These are phyloP conservation scores for Cotesia typhae DNA, from an alignment of 1,140 invertebrate genomes.

Conservation along the genomic window DNA sequence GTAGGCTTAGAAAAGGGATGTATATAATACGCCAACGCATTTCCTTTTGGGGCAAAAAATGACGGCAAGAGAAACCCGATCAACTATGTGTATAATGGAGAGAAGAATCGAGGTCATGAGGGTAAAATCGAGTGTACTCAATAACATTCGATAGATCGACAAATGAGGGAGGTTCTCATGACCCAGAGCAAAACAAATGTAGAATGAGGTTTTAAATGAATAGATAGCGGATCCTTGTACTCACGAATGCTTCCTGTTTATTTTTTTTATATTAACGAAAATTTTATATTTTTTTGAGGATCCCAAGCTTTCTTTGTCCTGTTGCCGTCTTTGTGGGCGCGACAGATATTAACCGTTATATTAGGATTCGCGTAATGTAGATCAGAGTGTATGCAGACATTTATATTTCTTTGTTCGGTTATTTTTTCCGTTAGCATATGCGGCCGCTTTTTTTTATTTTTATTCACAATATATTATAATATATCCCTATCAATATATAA, in stretches of 20 bases:
- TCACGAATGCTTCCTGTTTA: constrained; percentile 44
- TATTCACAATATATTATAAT: background rate
- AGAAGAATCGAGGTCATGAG: constrained; percentile 51
- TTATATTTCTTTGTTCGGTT: background rate
- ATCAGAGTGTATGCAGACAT: constrained; percentile 20
- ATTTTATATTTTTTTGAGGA: constrained; percentile 3
- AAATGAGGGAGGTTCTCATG: constrained; percentile 42
- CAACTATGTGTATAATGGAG: constrained; percentile 37
- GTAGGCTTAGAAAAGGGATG: constrained; percentile 1
- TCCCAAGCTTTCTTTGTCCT: constrained; percentile 21
- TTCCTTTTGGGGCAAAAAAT: constrained; percentile 25
- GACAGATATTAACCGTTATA: constrained; percentile 34
- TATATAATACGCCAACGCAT: constrained; percentile 20
- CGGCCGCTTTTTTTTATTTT: background rate
- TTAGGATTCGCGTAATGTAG: constrained; percentile 30
- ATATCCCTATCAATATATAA: background rate
- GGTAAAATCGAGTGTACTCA: constrained; percentile 52
- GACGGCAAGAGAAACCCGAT: constrained; percentile 41
- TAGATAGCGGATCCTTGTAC: constrained; percentile 49
- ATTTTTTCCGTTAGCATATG: constrained; percentile 7
- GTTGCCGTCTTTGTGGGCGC: constrained; percentile 25
- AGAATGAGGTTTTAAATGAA: constrained; percentile 37
- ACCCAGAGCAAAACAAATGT: constrained; percentile 35
- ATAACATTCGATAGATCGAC: constrained; percentile 49
- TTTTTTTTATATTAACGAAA: constrained; percentile 21